Percentiles rank a stretch among this genome's conserved stretches.
Conservation (phyloP, 2,113 vertebrate species). For the Sciurus niger region DNA sequence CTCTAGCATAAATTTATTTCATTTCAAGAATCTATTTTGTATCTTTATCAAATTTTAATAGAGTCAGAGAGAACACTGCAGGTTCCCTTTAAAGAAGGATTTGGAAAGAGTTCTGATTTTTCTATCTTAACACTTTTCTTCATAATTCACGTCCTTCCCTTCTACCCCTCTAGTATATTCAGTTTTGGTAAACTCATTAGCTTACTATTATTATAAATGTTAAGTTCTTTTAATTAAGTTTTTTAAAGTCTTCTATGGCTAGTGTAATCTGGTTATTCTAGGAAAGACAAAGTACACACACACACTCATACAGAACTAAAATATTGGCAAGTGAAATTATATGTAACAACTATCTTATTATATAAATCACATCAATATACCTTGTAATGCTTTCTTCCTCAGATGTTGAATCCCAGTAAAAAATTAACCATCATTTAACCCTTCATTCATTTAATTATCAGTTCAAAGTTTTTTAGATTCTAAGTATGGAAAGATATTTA, state of each 20-base stretch:
- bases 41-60: background rate
- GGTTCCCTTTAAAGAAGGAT: background rate
- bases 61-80: background rate
- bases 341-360: background rate
- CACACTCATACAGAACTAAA: too few relatives aligned
- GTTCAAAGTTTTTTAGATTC: background rate
- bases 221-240: background rate
- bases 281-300: background rate
- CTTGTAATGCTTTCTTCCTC: background rate
- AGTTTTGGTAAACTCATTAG: background rate
- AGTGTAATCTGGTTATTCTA: background rate
- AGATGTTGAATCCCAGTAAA: background rate
- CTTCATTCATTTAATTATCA: background rate
- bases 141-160: background rate
- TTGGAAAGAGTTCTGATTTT: background rate
- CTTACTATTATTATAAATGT: background rate
- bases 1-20: background rate
- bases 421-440: background rate
- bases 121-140: background rate
- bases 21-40: background rate
- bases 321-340: background rate
- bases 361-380: background rate
- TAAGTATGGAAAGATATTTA: too few relatives aligned
- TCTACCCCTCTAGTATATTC: background rate
- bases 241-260: background rate